Evolutionary conservation across 2,888 invertebrate species (phyloP), one percentile per base, ranked within the genome.

Genomic region (Cylloceria caligata): DNA sequence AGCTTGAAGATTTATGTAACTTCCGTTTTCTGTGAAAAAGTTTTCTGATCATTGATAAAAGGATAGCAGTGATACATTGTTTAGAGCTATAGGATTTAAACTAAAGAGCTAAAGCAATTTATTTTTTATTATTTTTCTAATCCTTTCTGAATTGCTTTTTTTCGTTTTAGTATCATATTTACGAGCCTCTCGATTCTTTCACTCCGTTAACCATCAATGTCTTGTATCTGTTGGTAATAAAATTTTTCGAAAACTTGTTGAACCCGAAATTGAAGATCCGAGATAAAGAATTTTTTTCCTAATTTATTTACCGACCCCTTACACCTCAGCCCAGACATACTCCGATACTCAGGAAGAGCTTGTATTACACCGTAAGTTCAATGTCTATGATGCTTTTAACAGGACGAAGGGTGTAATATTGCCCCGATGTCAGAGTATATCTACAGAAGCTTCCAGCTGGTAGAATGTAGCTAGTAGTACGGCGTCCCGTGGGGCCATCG

Each of bases 401-500:
- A 67, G 52, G 67, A 76, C 60, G 36, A 76, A 80, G 82, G 72
- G 34, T 80, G 75, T 80, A 80, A 80, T 71, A 80, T 80, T 67
- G 71, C 60, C 45, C 42, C 49, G 30, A 45, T 49, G 64, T 36
- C 16, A 30, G 67, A 49, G 65, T 42, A 42, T 60, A 13, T 57
- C 45, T 45, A 45, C 13, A 34, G 39, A 73, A 55, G 73, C 47
- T 74, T 62, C 69, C 69, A 52, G 64, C 74, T 13, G 21, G 16
- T 24, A 11, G 45, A 49, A 45, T 67, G 65, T 55, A 55, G 24
- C 57, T 68, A 64, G 62, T 47, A 27, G 42, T 16, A 45, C 77
- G 83, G 55, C 81, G 83, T 86, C 80, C 87, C 86, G 87, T 72
- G 86, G 88, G 89, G 88, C 86, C 89, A 88, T 91, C 89, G 87